A percentile compares a stretch with the other conserved stretches of the same genome.
phyloP scores from a whole-genome alignment of 2,113 vertebrate genomes.

The Parus major region DNA sequence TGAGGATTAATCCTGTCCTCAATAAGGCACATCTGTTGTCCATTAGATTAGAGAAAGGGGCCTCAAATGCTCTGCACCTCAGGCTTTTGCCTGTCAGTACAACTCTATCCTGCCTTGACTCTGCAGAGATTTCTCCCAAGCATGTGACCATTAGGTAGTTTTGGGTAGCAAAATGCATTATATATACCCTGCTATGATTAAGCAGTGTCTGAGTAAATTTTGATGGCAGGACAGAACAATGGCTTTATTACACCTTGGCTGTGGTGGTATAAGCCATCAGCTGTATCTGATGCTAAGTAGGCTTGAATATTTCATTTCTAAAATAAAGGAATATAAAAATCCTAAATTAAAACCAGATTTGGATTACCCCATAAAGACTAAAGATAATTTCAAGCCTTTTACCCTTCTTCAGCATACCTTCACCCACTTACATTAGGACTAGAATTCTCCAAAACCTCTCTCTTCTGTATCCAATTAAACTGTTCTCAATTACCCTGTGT shows the following conservation, averaged over 20 bases:
- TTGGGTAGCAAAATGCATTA: neutral
- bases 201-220: neutral
- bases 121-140: neutral
- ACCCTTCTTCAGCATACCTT: neutral
- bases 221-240: neutral
- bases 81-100: neutral
- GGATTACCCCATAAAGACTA: neutral
- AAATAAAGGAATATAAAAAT: neutral
- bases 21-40: constrained; percentile 26
- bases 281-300: neutral
- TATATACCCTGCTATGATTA: neutral
- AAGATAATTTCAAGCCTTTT: neutral
- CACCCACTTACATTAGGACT: neutral
- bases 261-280: neutral
- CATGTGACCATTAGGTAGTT: neutral
- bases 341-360: neutral
- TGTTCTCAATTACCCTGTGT: neutral
- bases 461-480: neutral
- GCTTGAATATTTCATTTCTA: neutral
- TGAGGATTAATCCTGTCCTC: constrained; percentile 4
- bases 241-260: constrained; percentile 9
- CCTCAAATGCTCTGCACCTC: neutral
- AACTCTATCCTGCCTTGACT: neutral
- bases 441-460: neutral
- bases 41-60: constrained; percentile 5